A percentile compares a stretch with the other conserved stretches of the same genome.
Evolutionary conservation across 2,888 invertebrate species (phyloP).

Genomic region (Synanthedon formicaeformis): DNA sequence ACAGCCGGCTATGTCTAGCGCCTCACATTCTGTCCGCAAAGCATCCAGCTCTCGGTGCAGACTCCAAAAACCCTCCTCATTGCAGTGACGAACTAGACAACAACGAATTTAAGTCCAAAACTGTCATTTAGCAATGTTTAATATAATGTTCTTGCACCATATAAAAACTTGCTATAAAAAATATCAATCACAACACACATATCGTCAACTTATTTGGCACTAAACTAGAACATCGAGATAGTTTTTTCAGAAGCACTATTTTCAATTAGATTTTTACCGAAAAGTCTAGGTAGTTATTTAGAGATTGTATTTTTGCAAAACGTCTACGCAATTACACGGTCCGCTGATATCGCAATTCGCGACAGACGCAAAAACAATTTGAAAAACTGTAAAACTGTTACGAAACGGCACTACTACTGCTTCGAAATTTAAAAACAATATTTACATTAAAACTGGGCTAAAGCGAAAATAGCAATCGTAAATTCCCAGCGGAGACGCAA

Average conservation of each 20-base stretch:
- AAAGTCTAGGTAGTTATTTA: conserved; percentile 15
- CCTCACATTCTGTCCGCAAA: conserved; percentile 69
- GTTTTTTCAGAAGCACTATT: conserved; percentile 8
- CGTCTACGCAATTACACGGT: conserved; percentile 22
- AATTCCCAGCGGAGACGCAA: not conserved
- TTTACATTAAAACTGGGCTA: conserved; percentile 55
- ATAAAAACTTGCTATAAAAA: not conserved
- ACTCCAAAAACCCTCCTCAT: conserved; percentile 70
- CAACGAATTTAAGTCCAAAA: conserved; percentile 26
- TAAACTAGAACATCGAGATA: conserved; percentile 23
- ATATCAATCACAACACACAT: not conserved
- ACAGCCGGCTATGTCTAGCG: conserved; percentile 41
- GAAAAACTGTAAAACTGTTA: conserved; percentile 15
- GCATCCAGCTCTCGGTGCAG: conserved; percentile 65
- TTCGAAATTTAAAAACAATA: conserved; percentile 56
- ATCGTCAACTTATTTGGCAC: conserved; percentile 26
- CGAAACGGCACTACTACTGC: conserved; percentile 23
- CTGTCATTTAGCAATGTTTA: conserved; percentile 25
- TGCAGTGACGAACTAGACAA: conserved; percentile 15
- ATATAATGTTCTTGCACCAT: not conserved
- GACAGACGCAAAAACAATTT: conserved; percentile 11
- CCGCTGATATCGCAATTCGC: conserved; percentile 14
- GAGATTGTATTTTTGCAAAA: conserved; percentile 26
- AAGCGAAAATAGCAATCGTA: conserved; percentile 51
- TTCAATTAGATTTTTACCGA: no score